Evolutionary conservation across 2,113 vertebrate species (phyloP), one percentile per base, ranked within the genome.

Genomic region (Meriones unguiculatus): DNA sequence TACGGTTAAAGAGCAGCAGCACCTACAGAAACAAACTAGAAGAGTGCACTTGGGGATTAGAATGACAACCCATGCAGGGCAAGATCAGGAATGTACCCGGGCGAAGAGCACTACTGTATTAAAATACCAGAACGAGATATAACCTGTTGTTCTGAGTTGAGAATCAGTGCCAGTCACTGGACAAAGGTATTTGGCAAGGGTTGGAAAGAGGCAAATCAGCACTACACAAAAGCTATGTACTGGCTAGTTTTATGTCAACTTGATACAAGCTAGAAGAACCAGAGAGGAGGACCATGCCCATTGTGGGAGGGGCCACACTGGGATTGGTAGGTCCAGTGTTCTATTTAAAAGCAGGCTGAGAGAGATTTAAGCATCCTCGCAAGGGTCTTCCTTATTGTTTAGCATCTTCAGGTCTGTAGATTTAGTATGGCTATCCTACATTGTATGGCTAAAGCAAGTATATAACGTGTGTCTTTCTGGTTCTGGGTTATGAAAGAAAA

Each of bases 111-210:
- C 22, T 2, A 25, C 46, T 73, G 30, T 11, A 62, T 22, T 15
- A 5, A 12, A 64, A 5, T 50, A 65, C 2, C 2, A 9, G 7
- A 17, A 1, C 52, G 70, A 14, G 41, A 72, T 84, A 76, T 15
- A 28, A 35, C 14, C 35, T 35, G 28, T 0, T 6, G 4, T 2
- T 54, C 92, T 17, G 82, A 65, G 14, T 2, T 52, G 15, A 93
- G 14, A 11, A 52, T 11, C 1, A 69, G 13, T 20, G 7, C 24
- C 0, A 91, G 7, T 78, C 0, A 18, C 10, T 8, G 7, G 50
- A 0, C 5, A 87, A 41, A 92, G 10, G 7, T 67, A 20, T 85
- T 28, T 17, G 62, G 12, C n/a, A 41, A 70, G 13, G 46, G 0
- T 1, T 67, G 17, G 5, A 2, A 88, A 46, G 20, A 67, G 22